phyloP scores from a whole-genome alignment of 1,140 invertebrate genomes.

The Trichomalopsis sarcophagae region DNA sequence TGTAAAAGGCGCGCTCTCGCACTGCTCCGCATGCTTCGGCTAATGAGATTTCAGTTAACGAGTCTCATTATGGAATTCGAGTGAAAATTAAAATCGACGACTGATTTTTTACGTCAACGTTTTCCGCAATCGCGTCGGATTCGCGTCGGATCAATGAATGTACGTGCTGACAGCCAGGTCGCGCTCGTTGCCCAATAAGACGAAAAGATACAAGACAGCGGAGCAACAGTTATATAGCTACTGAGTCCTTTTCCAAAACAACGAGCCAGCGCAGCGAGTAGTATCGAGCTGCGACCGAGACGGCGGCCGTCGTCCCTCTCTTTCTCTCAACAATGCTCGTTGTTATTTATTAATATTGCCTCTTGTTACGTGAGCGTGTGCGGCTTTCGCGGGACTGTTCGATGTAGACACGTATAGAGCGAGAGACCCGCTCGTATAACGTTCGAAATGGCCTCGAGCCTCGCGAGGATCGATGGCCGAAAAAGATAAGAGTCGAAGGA shows the following conservation, averaged over 20 bases:
- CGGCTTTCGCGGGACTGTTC: not conserved
- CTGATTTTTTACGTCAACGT: not conserved
- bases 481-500: constrained; percentile 54
- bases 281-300: not conserved
- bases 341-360: constrained; percentile 54
- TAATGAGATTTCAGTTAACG: constrained; percentile 4
- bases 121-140: too few relatives aligned
- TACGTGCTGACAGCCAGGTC: too few relatives aligned
- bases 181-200: constrained; percentile 23
- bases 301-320: not conserved
- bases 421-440: constrained; percentile 28
- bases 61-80: constrained; percentile 18
- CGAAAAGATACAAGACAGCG: not conserved
- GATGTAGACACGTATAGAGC: constrained; percentile 13
- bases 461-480: constrained; percentile 53
- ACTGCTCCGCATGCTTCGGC: not conserved
- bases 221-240: not conserved
- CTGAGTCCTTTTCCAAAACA: not conserved
- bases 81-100: constrained; percentile 3
- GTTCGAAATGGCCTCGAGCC: constrained; percentile 49
- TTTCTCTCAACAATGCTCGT: constrained; percentile 9
- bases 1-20: not conserved
- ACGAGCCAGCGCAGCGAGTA: not conserved
- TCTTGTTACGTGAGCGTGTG: constrained; percentile 37
- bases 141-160: too few relatives aligned